Evolutionary conservation across 2,888 invertebrate species (phyloP).

Genomic region (Chironomus riparius): DNA sequence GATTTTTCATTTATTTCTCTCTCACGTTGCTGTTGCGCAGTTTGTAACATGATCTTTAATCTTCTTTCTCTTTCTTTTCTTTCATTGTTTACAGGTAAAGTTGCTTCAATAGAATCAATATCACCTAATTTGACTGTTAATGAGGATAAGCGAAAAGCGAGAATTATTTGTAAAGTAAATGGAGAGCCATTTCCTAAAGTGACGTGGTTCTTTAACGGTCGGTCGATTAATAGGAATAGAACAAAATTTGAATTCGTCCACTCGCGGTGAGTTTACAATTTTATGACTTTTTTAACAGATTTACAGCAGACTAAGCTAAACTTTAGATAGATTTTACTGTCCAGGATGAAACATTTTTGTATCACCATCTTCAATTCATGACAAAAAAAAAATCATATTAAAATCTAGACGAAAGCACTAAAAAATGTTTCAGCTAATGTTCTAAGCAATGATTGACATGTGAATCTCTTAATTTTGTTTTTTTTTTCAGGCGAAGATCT

Average conservation of each 20-base stretch:
- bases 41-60: neutral
- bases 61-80: neutral
- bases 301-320: too few species aligned
- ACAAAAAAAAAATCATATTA: too few species aligned
- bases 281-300: too few species aligned
- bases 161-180: conserved; percentile 64
- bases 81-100: conserved; percentile 40
- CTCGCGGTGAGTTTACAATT: conserved; percentile 38
- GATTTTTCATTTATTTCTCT: neutral
- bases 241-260: conserved; percentile 41
- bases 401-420: too few species aligned
- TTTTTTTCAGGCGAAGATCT: conserved; percentile 61
- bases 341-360: too few species aligned
- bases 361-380: too few species aligned
- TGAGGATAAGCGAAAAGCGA: conserved; percentile 47
- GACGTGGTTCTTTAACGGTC: conserved; percentile 71
- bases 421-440: too few species aligned
- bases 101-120: conserved; percentile 41
- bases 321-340: too few species aligned
- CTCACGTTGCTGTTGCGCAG: neutral
- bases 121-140: conserved; percentile 29
- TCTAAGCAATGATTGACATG: too few species aligned
- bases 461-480: conserved; percentile 30
- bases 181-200: conserved; percentile 73
- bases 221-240: conserved; percentile 46